These are phyloP conservation scores for Parapsyche elsis DNA, from an alignment of 1,140 invertebrate genomes.

Conservation along the genomic window DNA sequence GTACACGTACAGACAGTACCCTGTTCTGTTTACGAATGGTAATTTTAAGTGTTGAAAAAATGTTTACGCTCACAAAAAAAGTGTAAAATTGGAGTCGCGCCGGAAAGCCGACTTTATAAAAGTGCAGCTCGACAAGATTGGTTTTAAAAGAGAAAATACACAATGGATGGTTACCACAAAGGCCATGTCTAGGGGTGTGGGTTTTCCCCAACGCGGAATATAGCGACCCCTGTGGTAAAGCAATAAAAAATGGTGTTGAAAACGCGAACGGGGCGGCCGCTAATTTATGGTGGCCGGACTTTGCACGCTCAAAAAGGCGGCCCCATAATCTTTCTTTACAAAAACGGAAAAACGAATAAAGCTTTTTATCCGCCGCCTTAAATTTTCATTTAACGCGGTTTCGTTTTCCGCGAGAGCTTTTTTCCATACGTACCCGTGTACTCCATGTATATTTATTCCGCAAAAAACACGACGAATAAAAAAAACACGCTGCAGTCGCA, in stretches of 20 bases:
- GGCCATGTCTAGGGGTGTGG: constrained; percentile 4
- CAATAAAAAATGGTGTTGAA: constrained; percentile 47
- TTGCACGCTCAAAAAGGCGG: constrained; percentile 45
- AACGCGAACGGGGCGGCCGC: constrained; percentile 38
- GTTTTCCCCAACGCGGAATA: constrained; percentile 18
- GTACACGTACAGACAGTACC: too few relatives aligned
- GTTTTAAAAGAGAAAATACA: not conserved
- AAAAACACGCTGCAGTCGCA: not conserved
- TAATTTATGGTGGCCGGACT: constrained; percentile 46
- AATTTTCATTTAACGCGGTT: constrained; percentile 43
- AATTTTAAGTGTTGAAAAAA: too few relatives aligned
- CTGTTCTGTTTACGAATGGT: too few relatives aligned
- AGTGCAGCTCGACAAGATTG: constrained; percentile 11
- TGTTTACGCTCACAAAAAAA: too few relatives aligned
- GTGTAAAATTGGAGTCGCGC: not conserved
- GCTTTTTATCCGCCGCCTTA: constrained; percentile 38
- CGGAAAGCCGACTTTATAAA: not conserved
- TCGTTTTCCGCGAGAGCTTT: constrained; percentile 9
- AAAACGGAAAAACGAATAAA: constrained; percentile 44
- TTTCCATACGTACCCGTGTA: not conserved
- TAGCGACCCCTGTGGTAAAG: constrained; percentile 13
- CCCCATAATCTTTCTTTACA: constrained; percentile 48
- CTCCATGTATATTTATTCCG: too few relatives aligned
- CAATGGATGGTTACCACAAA: constrained; percentile 41
- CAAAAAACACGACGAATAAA: not conserved